Base-by-base conservation (phyloP, 1,140 invertebrate species). In the Pachypsylla venusta region DNA sequence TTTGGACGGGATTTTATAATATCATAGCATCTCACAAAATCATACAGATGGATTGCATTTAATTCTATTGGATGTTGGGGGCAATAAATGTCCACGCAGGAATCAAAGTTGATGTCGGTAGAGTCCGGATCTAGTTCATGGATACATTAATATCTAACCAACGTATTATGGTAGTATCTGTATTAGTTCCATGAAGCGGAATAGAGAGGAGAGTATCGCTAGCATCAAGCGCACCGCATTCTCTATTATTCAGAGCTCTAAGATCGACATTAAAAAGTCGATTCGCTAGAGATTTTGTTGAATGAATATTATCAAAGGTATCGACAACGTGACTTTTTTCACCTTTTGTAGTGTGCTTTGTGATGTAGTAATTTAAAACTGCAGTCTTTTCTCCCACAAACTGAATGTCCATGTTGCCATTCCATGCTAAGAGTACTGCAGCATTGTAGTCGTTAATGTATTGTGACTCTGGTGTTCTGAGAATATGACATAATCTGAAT, bases 401-500 rank as follows among this genome's bases (percentile, higher is more conserved):
- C 25, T 62, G 61, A 13, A 65, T 60, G 56, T 65, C 63, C 60
- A 64, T 62, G 56, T 65, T 65, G n/a, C 62, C 64, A 56, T 65
- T 57, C 64, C 64, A 64, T 20, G 60, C 62, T 16, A 30, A 26
- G 16, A 65, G 48, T 26, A 64, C 56, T 19, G 63, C 54, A 24
- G 63, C 59, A 48, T 62, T 63, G 54, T 65, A 59, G 13, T 60
- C 64, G 40, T 65, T 61, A 12, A 61, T 61, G 54, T 25, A 54
- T 16, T 13, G 25, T 64, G 69, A 66, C 3, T 65, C 25, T 58
- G 57, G 16, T 14, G 3, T 60, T 40, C 68, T 48, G n/a, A 65
- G 64, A 28, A 70, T 53, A 67, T 69, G 64, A 65, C 65, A 69
- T 10, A 68, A 61, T 27, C 66, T 63, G 24, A n/a, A n/a, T n/a